Evolutionary conservation across 2,888 invertebrate species (phyloP).

Genomic region (Coenonympha arcania): DNA sequence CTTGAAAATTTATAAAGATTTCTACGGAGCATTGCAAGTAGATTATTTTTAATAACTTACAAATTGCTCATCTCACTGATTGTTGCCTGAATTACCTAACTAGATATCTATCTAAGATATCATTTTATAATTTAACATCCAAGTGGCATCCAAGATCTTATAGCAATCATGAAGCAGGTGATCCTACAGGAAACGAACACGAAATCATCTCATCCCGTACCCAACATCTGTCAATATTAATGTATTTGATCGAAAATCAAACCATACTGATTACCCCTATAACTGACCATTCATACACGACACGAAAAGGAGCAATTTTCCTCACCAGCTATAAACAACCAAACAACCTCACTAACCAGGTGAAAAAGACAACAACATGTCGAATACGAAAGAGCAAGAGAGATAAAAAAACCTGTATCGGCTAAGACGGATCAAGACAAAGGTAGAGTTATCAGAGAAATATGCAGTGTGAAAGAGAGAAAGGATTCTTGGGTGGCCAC

Average conservation of each 20-base stretch:
- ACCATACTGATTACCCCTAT: conserved; percentile 22
- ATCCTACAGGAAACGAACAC: conserved; percentile 28
- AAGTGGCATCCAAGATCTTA: not conserved
- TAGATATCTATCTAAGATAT: no score
- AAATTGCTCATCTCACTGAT: no score
- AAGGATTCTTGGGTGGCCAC: conserved; percentile 68
- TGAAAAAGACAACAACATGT: conserved; percentile 29
- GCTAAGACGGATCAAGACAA: conserved; percentile 48
- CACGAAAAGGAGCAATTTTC: conserved; percentile 55
- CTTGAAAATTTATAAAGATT: no score
- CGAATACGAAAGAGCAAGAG: conserved; percentile 34
- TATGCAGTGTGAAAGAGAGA: conserved; percentile 41
- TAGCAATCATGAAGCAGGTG: conserved; percentile 27
- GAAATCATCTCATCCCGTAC: conserved; percentile 22
- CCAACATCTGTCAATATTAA: conserved; percentile 45
- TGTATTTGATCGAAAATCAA: conserved; percentile 26
- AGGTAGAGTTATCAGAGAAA: conserved; percentile 43
- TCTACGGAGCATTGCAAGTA: no score
- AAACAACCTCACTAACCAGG: conserved; percentile 44
- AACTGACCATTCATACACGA: conserved; percentile 19
- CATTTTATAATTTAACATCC: not conserved
- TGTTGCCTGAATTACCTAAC: no score
- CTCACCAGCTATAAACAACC: conserved; percentile 51
- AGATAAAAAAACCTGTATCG: conserved; percentile 44
- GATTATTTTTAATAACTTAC: no score